phyloP scores from a whole-genome alignment of 2,797 vertebrate genomes.

The Babyrousa celebensis region DNA sequence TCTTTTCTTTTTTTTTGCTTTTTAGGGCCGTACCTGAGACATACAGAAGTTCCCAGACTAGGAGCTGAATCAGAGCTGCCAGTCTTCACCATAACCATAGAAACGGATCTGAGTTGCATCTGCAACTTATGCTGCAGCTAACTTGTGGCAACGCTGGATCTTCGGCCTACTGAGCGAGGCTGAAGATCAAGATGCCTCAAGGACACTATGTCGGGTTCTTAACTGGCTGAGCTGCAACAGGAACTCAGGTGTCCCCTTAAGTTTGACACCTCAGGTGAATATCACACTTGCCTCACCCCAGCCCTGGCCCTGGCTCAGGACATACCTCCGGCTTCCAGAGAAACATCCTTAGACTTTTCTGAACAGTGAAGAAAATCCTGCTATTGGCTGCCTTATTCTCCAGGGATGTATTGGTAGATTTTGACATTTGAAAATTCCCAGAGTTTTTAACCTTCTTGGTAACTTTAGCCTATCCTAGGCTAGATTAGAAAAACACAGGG shows the following conservation, averaged over 20 bases:
- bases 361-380: neutral
- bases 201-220: too few species aligned
- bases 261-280: neutral
- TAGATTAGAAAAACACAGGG: neutral
- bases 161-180: too few species aligned
- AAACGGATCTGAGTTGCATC: too few species aligned
- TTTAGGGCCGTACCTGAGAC: too few species aligned
- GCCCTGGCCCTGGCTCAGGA: neutral
- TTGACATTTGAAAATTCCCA: conserved; percentile 12
- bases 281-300: neutral
- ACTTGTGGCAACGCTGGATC: too few species aligned
- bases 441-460: neutral
- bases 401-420: neutral
- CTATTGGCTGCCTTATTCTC: neutral
- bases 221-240: too few species aligned
- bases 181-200: too few species aligned
- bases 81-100: too few species aligned
- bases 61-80: too few species aligned
- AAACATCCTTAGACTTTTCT: neutral
- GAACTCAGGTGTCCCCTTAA: neutral
- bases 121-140: too few species aligned
- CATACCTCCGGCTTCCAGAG: neutral
- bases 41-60: too few species aligned
- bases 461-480: neutral
- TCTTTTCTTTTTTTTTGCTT: too few species aligned